Base-by-base conservation (phyloP, 2,797 vertebrate genomes). In the Pelodytes ibericus region DNA sequence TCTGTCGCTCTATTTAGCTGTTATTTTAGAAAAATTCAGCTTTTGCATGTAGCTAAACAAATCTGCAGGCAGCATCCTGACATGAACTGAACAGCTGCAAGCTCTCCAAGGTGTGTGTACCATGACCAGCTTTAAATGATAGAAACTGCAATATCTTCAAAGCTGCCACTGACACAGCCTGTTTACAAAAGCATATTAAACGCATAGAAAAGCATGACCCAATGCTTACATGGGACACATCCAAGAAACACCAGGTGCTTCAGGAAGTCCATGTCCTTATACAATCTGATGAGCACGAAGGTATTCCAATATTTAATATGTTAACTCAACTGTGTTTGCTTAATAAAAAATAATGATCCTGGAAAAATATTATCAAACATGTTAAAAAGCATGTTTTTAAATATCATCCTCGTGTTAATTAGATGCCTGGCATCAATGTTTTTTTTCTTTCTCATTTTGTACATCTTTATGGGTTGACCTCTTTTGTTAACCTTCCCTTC, bases 41-140 rank as follows among this genome's bases (percentile, higher is more conserved):
- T 22, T n/a, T 53, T 53, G 49, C 44, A n/a, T 3, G n/a, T 53
- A 22, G 22, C 4, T 30, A 30, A 13, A 60, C 13, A 60, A 22
- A 13, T 30, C n/a, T 69, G 20, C 58, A 69, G 57, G 62, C 58
- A 53, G 57, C 57, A 75, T 69, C 65, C 65, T 56, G 65, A 75
- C 41, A 69, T 69, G 65, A 75, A 69, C 74, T 41, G 68, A 75
- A 60, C 65, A 69, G 74, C 74, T 75, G 74, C 58, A 44, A 51
- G 65, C 66, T 76, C 30, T 63, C 60, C 4, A 15, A 62, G 30
- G 58, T 36, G 25, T 41, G 44, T 69, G 56, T 44, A 62, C 65
- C 44, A 66, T 76, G 59, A 69, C 58, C 60, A 41, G 59, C 44
- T 71, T 26, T n/a, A 57, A 29, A 62, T 70, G 33, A 70, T 39